These are phyloP conservation scores for Epizoanthus scotinus DNA, from an alignment of 92 coral and sea anemone genomes.

Conservation along the genomic window DNA sequence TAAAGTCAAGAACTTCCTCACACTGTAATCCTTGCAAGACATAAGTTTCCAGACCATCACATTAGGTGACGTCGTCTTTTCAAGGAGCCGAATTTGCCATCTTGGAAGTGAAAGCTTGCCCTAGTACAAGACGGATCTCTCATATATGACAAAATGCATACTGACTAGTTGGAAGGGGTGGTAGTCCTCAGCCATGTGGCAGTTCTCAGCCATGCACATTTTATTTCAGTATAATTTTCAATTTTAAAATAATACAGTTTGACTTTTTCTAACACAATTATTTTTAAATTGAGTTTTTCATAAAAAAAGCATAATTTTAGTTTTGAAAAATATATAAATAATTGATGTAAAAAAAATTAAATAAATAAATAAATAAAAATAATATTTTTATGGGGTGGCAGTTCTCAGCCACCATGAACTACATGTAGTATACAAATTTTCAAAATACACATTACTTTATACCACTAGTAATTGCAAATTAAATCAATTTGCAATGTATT, in stretches of 20 bases:
- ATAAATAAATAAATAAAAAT: no score
- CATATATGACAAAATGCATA: constrained; percentile 1
- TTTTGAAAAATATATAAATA: neutral
- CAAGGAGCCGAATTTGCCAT: constrained; percentile 14
- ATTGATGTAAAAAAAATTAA: no score
- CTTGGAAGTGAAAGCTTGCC: constrained; percentile 11
- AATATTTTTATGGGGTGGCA: no score
- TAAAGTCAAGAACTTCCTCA: neutral
- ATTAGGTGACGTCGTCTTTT: neutral
- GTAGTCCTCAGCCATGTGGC: constrained; percentile 25
- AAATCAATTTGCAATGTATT: no score
- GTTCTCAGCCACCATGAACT: no score
- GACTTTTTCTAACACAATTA: neutral
- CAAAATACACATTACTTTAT: no score
- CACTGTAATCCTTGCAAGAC: constrained; percentile 12
- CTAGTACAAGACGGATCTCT: constrained; percentile 5
- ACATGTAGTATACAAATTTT: no score
- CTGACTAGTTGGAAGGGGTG: constrained; percentile 16
- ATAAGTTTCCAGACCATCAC: constrained; percentile 11
- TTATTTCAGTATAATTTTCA: no score
- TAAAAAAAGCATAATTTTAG: neutral
- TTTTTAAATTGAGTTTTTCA: neutral
- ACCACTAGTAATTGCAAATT: no score
- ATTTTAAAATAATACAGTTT: constrained; percentile 13
- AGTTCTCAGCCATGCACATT: constrained; percentile 19